Percentiles rank a stretch among this genome's conserved stretches.
These are phyloP conservation scores for Anguilla japonica DNA, from an alignment of 2,113 vertebrate genomes.

Conservation along the genomic window DNA sequence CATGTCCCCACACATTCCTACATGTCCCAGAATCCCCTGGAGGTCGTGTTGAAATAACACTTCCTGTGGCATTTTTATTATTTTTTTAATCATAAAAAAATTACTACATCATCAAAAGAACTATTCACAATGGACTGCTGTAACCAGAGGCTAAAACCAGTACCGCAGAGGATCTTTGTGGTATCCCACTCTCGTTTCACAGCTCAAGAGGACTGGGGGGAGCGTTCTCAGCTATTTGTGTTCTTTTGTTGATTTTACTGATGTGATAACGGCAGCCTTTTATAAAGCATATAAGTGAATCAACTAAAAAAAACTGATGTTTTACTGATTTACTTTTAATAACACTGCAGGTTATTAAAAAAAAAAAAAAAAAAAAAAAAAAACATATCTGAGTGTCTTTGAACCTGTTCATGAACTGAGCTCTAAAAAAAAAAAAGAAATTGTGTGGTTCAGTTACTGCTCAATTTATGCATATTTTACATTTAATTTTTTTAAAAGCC, in stretches of 20 bases:
- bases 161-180: not conserved
- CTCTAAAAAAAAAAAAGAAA: too few species aligned
- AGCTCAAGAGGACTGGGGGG: not conserved
- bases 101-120: not conserved
- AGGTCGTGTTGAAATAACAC: not conserved
- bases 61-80: not conserved
- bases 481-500: too few species aligned
- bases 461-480: too few species aligned
- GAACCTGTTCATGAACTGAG: too few species aligned
- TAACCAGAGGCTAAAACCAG: not conserved
- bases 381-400: too few species aligned
- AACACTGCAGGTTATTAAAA: too few species aligned
- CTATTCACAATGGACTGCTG: not conserved
- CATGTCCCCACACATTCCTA: not conserved
- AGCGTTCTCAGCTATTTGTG: not conserved
- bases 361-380: too few species aligned
- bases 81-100: not conserved
- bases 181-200: not conserved
- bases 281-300: not conserved
- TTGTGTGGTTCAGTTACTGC: too few species aligned
- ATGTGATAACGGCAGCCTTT: not conserved
- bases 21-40: not conserved
- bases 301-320: not conserved
- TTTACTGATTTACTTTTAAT: too few species aligned
- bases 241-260: not conserved